Evolutionary conservation across 2,113 vertebrate species (phyloP), one percentile per base, ranked within the genome.

Genomic region (Channa maculata): DNA sequence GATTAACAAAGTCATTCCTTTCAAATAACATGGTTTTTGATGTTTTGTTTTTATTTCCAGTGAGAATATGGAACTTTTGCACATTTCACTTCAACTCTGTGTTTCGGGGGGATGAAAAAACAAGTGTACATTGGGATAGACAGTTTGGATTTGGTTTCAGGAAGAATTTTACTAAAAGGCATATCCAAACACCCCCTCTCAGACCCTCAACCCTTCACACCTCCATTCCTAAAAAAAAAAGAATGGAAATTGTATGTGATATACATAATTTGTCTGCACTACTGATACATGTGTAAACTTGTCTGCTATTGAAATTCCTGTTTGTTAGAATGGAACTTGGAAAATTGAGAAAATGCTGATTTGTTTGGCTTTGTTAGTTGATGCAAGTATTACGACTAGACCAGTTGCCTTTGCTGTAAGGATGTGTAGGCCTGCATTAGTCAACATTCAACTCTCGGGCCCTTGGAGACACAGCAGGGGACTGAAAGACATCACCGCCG

Each of bases 201-300:
- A 64, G 9, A 58, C 49, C 75, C 76, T 64, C 49, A 43, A 77
- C 52, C 62, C 41, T 46, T 48, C 38, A 73, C 67, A 61, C 71
- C 50, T 49, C 57, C 69, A 79, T 77, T 77, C 70, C 75, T 79
- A 3, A 51, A 79, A 79, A 70, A 37, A 59, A 66, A 78, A 65
- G 75, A 72, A 66, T 15, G 24, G 24, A 61, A 86, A 88, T 79
- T 88, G 80, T 88, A 74, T 83, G 88, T 84, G 73, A 85, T 83
- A 82, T 80, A 84, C 84, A 84, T 87, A 91, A 87, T 71, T 82
- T 72, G 82, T 90, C 90, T 92, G 90, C 90, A 90, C 88, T 91
- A 86, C 84, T 90, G 89, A 90, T 85, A 82, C 84, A 77, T 48
- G 75, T 91, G 88, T 91, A 88, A 87, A 79, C 81, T 45, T 70